Evolutionary conservation across 2,888 invertebrate species (phyloP), one percentile per base, ranked within the genome.

Genomic region (Baccha elongata): DNA sequence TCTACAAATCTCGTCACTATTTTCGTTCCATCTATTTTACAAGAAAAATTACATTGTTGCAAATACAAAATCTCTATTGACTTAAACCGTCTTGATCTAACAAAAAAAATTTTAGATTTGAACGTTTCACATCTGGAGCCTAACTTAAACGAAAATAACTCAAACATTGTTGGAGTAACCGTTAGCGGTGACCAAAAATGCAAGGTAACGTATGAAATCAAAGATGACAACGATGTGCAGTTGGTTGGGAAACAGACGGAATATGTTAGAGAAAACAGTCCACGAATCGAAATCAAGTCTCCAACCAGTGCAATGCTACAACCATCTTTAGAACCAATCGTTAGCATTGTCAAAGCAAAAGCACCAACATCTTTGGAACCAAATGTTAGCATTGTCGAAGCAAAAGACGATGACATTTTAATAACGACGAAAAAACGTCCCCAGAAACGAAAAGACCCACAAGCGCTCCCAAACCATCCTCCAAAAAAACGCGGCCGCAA

Each of bases 401-500:
- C 48, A 3, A 29, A 26, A 2, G 37, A 6, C 11, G 17, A 5
- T 19, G 23, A 37, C 23, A 2, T 10, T 0, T 8, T 17, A n/a
- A 1, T 13, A 1, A 0, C 29, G 3, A 8, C 21, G 0, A 58
- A 52, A 8, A 64, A 80, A 7, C 55, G 42, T 10, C 55, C 10
- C 7, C 17, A 23, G 1, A 81, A 81, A 46, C 50, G 81, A 13
- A 67, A 48, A 19, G 21, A n/a, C 0, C n/a, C 52, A 4, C 40
- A 62, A 17, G 15, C 60, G 8, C 15, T 35, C 8, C 13, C 40
- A 3, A 78, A 53, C 13, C 65, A 69, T 32, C 80, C 84, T 8
- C 85, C 85, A 1, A 86, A 85, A 35, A 87, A 86, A 40, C 85
- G 87, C 13, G 86, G 86, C 11, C 85, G 87, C 1, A 87, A 85